Evolutionary conservation across 2,113 vertebrate species (phyloP), one percentile per base, ranked within the genome.

Genomic region (Amphiprion ocellaris): DNA sequence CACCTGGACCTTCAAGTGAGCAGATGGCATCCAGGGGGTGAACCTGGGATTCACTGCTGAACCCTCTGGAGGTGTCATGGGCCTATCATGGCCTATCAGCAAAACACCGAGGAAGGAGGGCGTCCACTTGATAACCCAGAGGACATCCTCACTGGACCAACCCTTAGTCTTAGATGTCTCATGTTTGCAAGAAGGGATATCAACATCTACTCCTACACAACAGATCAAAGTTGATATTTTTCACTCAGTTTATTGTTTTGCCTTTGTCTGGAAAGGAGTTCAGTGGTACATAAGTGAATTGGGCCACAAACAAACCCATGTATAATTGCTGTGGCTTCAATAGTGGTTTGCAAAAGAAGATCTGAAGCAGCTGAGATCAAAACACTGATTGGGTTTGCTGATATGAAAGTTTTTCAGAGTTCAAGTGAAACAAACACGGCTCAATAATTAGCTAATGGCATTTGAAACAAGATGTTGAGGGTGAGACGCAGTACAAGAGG

Each of bases 301-400:
- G 30, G 1, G 17, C 30, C 4, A 44, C 52, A 37, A 67, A 37
- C 10, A n/a, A 33, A 60, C 14, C 4, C 1, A 73, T 50, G 46
- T 1, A 54, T 56, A 62, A 44, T 47, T 39, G 47, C 3, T 26
- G 26, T 4, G 5, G 12, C 5, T 55, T 55, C 28, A 33, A n/a
- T 8, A 39, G 58, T 3, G 26, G 44, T 54, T 66, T 46, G 10
- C 21, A 67, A 62, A 0, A 62, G 44, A 50, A 33, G 62, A 61
- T 74, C 78, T 39, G 61, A 68, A 53, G 64, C 23, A 56, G 39
- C 21, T 19, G 8, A 68, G 39, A 69, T 63, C 19, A 78, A 77
- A 78, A 63, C 39, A 33, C 23, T 9, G 9, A 2, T 44, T 15
- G 41, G 41, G 28, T 58, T 67, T 52, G 63, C 49, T 60, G 55